phyloP scores from a whole-genome alignment of 2,797 vertebrate genomes.

The Chelon labrosus region DNA sequence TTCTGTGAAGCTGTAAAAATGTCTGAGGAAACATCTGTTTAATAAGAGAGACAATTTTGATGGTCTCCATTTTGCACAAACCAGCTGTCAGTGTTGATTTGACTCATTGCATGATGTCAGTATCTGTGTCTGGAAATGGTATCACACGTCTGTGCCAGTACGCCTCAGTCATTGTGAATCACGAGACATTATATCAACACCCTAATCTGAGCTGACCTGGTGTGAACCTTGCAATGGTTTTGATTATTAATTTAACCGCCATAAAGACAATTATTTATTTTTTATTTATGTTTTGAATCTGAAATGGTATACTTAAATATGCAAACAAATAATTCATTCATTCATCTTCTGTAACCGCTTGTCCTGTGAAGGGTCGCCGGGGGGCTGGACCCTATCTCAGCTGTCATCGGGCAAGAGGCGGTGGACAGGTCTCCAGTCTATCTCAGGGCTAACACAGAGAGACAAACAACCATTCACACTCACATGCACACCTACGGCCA shows the following conservation, averaged over 20 bases:
- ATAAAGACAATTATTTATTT: background rate
- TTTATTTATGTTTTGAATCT: too few relatives aligned
- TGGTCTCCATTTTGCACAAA: slow-evolving; percentile 33
- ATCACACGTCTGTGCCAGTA: slow-evolving; percentile 39
- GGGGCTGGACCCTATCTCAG: too few relatives aligned
- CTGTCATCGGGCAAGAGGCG: too few relatives aligned
- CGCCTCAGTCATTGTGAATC: slow-evolving; percentile 40
- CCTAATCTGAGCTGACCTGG: background rate
- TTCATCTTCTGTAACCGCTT: too few relatives aligned
- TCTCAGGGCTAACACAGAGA: too few relatives aligned
- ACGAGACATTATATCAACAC: background rate
- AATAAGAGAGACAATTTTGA: slow-evolving; percentile 38
- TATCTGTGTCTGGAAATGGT: slow-evolving; percentile 51
- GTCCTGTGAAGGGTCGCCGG: too few relatives aligned
- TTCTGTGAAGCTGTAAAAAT: slow-evolving; percentile 15
- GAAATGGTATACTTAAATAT: too few relatives aligned
- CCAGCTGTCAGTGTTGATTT: slow-evolving; percentile 55
- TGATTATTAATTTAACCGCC: background rate
- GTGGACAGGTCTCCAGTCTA: too few relatives aligned
- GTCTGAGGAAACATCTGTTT: slow-evolving; percentile 19
- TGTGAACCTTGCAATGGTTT: background rate
- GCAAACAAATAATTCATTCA: too few relatives aligned
- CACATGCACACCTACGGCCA: too few relatives aligned
- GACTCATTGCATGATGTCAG: slow-evolving; percentile 57
- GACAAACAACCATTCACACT: too few relatives aligned